phyloP scores from a whole-genome alignment of 2,113 vertebrate species.

The Apodemus speciosus region DNA sequence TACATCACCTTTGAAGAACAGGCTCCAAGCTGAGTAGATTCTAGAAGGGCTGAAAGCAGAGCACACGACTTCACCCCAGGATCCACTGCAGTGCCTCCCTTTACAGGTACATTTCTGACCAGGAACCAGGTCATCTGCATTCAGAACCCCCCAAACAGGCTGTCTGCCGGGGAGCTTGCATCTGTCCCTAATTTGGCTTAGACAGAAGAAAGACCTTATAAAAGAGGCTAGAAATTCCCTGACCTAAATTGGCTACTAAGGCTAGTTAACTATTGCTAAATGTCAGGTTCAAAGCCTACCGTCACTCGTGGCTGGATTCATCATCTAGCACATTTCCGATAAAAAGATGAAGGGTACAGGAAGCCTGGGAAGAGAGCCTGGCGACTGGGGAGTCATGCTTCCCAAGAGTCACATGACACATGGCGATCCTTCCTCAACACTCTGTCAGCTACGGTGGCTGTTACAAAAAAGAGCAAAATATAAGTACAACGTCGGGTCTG shows the following conservation, averaged over 20 bases:
- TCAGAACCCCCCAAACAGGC: background rate
- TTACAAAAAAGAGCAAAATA: background rate
- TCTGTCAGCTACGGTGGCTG: background rate
- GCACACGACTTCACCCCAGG: background rate
- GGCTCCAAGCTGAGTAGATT: background rate
- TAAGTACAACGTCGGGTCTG: background rate
- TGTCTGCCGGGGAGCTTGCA: background rate
- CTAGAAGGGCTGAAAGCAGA: background rate
- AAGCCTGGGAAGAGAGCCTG: background rate
- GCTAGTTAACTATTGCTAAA: background rate
- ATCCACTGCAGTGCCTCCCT: slow-evolving; percentile 20
- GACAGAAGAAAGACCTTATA: slow-evolving; percentile 1
- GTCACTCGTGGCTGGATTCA: background rate
- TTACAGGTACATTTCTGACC: background rate
- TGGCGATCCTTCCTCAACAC: background rate
- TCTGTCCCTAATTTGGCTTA: slow-evolving; percentile 1
- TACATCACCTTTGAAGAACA: background rate
- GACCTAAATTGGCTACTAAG: background rate
- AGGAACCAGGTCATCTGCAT: background rate
- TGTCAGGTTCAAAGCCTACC: background rate
- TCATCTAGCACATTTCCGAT: background rate
- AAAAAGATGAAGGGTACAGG: background rate
- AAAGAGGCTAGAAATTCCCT: slow-evolving; percentile 12
- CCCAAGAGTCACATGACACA: background rate
- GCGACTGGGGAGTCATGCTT: background rate